Percentiles rank a stretch among this genome's conserved stretches.
These are phyloP conservation scores for Folsomia manolachei DNA, from an alignment of 2,888 invertebrate genomes.

Conservation along the genomic window DNA sequence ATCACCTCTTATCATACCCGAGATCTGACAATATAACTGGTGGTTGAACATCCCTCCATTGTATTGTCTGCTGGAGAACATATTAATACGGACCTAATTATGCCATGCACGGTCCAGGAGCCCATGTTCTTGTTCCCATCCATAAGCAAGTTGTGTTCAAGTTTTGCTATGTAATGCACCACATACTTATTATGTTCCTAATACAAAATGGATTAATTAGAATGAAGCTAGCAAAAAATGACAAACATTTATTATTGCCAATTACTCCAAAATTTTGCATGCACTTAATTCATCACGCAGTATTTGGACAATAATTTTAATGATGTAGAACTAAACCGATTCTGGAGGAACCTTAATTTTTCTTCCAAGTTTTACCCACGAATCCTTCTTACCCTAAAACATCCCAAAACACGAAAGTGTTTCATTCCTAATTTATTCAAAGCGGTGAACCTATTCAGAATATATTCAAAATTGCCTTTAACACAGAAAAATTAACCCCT, in stretches of 20 bases:
- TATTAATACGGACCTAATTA: background rate
- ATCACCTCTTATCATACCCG: background rate
- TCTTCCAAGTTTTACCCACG: no score
- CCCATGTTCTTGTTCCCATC: no score
- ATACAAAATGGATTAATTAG: background rate
- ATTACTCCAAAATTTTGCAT: background rate
- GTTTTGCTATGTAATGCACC: no score
- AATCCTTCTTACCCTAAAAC: no score
- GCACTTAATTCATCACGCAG: background rate
- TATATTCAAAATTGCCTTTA: background rate
- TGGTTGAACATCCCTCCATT: background rate
- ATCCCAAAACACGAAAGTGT: no score
- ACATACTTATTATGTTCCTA: background rate
- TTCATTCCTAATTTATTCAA: background rate
- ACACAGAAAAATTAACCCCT: background rate
- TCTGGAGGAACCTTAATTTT: no score
- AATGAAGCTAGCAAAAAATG: background rate
- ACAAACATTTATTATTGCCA: slow-evolving; percentile 3
- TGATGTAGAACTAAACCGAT: background rate
- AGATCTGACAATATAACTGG: no score
- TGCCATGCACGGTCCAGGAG: background rate
- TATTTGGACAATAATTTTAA: background rate
- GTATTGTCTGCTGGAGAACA: background rate
- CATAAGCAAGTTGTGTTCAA: no score
- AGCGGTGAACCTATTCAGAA: background rate